Evolutionary conservation across 2,888 invertebrate species (phyloP), one percentile per base, ranked within the genome.

Genomic region (Timema podura): DNA sequence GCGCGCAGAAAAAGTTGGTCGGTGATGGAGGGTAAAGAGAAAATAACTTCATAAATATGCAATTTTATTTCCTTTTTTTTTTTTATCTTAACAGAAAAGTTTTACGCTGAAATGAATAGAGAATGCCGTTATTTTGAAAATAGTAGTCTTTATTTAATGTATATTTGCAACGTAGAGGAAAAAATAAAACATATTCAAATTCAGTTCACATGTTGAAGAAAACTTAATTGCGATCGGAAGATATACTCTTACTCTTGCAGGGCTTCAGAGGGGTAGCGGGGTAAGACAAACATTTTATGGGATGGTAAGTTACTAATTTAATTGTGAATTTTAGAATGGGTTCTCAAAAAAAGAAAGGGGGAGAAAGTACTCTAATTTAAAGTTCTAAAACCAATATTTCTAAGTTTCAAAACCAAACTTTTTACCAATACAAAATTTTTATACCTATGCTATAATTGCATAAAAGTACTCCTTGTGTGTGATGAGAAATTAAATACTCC

Each of bases 21-120:
- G 51, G n/a, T 47, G 70, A 57, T 9, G 51, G 45, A 49, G 66
- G 68, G 48, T 69, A 70, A 69, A 67, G 71, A 71, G 71, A 68
- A 30, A 68, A 71, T 73, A 73, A 73, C 73, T 73, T 73, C 73
- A 73, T 73, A 73, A 73, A 73, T 73, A 73, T 73, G 73, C 71
- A 73, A 70, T 73, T 73, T 70, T 70, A 68, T 68, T 68, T 70
- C 61, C 57, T 71, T 68, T 72, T 30, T 44, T 61, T 61, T 30
- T 45, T 61, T 68, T 64, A 57, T 51, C 46, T 65, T 49, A 51
- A 48, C 66, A 16, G 48, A 57, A 68, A 70, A 70, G 68, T 61
- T 69, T 70, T 70, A 61, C 47, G 67, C 15, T 68, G 67, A 70
- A 72, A 70, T 69, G 72, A 69, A 72, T 65, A 68, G 67, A 3